These are phyloP conservation scores for Esox lucius DNA, from an alignment of 2,797 vertebrate species.

Conservation along the genomic window DNA sequence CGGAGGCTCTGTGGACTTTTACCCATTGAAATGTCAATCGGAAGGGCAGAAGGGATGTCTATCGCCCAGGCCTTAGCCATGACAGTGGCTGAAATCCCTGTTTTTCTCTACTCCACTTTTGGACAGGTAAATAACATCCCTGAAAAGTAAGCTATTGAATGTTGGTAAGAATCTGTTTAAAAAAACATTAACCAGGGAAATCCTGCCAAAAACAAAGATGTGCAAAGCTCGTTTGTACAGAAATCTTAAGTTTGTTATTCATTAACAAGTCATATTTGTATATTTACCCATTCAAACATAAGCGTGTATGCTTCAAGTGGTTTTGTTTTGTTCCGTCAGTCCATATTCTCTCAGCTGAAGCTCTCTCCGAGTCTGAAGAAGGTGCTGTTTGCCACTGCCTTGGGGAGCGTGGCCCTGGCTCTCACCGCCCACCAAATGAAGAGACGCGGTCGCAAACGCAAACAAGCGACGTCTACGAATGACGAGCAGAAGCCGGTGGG, in stretches of 20 bases:
- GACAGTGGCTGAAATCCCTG: conserved; percentile 97
- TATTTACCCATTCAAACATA: background rate
- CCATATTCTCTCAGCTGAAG: conserved; percentile 91
- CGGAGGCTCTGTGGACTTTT: conserved; percentile 28
- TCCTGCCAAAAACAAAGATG: background rate
- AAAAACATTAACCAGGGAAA: background rate
- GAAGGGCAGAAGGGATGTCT: conserved; percentile 86
- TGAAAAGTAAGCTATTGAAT: background rate
- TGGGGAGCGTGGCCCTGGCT: conserved; percentile 92
- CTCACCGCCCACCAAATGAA: conserved; percentile 97
- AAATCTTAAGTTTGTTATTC: background rate
- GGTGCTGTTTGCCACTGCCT: conserved; percentile 93
- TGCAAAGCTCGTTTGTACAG: no score
- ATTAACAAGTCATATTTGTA: background rate
- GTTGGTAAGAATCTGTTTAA: background rate
- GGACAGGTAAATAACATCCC: conserved; percentile 84
- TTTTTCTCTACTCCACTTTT: conserved; percentile 96
- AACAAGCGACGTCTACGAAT: conserved; percentile 77
- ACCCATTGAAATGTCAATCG: conserved; percentile 83
- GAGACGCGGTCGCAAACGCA: conserved; percentile 88
- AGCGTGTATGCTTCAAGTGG: background rate
- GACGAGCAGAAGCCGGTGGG: conserved; percentile 75
- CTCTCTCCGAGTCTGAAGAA: conserved; percentile 91
- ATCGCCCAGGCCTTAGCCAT: conserved; percentile 96
- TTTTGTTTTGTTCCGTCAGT: conserved; percentile 53